A percentile compares a stretch with the other conserved stretches of the same genome.
These are phyloP conservation scores for Corvus hawaiiensis DNA, from an alignment of 2,113 vertebrate species.

Conservation along the genomic window DNA sequence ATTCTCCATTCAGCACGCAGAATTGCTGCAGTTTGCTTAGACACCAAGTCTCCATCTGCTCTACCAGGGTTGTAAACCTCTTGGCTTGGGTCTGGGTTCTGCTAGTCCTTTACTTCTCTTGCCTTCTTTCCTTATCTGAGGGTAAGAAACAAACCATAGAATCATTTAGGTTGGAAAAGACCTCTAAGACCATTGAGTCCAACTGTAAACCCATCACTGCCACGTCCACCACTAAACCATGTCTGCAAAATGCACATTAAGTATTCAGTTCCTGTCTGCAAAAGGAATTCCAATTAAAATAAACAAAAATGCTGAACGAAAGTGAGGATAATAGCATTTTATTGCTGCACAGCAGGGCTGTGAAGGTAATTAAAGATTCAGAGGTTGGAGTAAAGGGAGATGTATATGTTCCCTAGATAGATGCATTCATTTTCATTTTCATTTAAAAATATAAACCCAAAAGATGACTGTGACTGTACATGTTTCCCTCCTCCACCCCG, in stretches of 20 bases:
- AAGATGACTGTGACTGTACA: background rate
- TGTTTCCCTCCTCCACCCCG: background rate
- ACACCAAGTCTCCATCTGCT: constrained; percentile 4
- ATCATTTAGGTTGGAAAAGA: background rate
- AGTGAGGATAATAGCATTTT: background rate
- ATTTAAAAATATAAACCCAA: background rate
- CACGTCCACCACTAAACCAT: background rate
- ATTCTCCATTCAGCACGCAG: background rate
- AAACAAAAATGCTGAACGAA: background rate
- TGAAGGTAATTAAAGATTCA: background rate
- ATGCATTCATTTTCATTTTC: background rate
- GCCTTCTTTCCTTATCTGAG: background rate
- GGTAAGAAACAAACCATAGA: background rate
- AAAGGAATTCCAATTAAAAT: background rate
- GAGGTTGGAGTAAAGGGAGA: background rate
- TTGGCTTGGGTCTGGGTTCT: background rate
- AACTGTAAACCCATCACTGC: background rate
- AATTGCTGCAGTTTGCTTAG: background rate
- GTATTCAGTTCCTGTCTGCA: background rate
- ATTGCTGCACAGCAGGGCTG: background rate
- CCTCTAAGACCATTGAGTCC: background rate
- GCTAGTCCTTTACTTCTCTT: background rate
- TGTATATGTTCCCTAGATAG: background rate
- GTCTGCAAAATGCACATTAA: background rate
- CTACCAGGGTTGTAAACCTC: background rate